Evolutionary conservation across 1,140 invertebrate species (phyloP).

Genomic region (Pseudomyrmex concolor): DNA sequence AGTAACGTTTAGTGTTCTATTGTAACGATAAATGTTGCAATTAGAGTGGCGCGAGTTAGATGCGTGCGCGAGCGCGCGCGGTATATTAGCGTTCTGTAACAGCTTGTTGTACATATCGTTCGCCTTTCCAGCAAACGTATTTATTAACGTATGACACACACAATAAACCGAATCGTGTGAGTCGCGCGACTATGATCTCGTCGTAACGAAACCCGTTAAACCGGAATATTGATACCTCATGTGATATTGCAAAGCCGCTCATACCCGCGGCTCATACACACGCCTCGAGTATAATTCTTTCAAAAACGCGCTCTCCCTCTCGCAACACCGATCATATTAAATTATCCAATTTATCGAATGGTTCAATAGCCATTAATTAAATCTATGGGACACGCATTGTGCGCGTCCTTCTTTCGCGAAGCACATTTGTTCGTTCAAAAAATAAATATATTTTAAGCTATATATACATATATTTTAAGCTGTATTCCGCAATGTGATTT

Average conservation of each 20-base stretch:
- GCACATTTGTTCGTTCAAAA: constrained; percentile 46
- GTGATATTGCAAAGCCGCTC: constrained; percentile 36
- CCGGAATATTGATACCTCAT: constrained; percentile 20
- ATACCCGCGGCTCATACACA: background rate
- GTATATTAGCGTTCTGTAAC: constrained; percentile 57
- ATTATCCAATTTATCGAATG: constrained; percentile 53
- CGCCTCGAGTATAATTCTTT: constrained; percentile 37
- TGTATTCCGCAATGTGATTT: constrained; percentile 37
- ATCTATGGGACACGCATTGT: constrained; percentile 29
- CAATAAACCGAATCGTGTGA: constrained; percentile 47
- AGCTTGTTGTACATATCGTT: constrained; percentile 54
- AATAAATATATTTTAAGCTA: constrained; percentile 39
- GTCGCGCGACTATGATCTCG: constrained; percentile 26
- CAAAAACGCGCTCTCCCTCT: constrained; percentile 24
- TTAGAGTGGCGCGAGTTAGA: constrained; percentile 49
- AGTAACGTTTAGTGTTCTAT: constrained; percentile 57
- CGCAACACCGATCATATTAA: constrained; percentile 47
- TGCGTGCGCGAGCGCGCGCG: constrained; percentile 22
- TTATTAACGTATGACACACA: constrained; percentile 18
- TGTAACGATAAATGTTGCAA: constrained; percentile 61
- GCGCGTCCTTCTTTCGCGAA: constrained; percentile 40
- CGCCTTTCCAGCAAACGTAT: constrained; percentile 31
- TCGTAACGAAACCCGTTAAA: constrained; percentile 38
- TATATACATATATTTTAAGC: constrained; percentile 37
- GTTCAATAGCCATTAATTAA: constrained; percentile 48